Percentiles rank a stretch among this genome's conserved stretches.
Conservation (phyloP, 1,140 invertebrate species). For the Oreohelix idahoensis region DNA sequence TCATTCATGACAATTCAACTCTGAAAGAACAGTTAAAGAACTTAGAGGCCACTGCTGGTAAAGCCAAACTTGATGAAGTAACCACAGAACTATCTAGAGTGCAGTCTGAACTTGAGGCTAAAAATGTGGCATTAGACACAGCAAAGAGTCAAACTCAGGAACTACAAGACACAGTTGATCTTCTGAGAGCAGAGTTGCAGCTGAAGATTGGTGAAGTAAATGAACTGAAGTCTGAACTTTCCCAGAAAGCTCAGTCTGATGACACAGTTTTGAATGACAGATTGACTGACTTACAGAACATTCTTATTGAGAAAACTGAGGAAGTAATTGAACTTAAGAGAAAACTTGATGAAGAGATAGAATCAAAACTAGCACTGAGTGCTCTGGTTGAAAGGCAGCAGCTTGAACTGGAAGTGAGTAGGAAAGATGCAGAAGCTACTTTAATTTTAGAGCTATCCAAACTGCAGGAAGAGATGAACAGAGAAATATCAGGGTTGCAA, state of each 20-base stretch:
- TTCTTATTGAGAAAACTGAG: neutral
- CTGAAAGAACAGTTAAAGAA: conserved; percentile 34
- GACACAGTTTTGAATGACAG: neutral
- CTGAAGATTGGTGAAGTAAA: neutral
- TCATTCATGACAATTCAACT: conserved; percentile 39
- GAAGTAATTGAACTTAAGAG: conserved; percentile 77
- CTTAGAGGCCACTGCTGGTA: neutral
- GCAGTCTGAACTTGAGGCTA: conserved; percentile 9
- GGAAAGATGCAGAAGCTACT: conserved; percentile 7
- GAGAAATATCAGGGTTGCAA: conserved; percentile 11
- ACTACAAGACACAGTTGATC: neutral
- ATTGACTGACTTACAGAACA: neutral
- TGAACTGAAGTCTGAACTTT: conserved; percentile 40
- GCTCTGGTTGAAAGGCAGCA: conserved; percentile 24
- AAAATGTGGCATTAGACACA: neutral
- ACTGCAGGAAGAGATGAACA: neutral
- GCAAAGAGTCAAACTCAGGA: neutral
- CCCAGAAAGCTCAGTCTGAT: neutral
- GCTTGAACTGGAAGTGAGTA: neutral
- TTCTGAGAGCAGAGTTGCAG: conserved; percentile 5
- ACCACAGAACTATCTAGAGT: neutral
- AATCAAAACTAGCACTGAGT: conserved; percentile 6
- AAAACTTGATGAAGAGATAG: conserved; percentile 45
- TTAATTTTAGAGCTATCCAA: neutral
- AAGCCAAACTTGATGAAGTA: neutral